These are phyloP conservation scores for Bergia sp. DNA, from an alignment of 92 coral and sea anemone species.

Conservation along the genomic window DNA sequence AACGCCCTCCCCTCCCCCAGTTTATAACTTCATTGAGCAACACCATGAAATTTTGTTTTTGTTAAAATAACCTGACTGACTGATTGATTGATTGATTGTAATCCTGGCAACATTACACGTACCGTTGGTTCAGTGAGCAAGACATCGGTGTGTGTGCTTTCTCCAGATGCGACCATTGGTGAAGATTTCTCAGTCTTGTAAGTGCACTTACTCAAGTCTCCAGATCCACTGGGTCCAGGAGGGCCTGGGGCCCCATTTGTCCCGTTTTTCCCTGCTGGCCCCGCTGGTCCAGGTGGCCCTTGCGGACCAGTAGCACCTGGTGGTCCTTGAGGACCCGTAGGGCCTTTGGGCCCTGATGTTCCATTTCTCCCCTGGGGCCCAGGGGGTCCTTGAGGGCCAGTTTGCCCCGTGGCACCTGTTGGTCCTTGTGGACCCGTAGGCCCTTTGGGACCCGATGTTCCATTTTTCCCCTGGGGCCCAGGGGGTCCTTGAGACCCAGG, in stretches of 20 bases:
- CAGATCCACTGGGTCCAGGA: conserved; percentile 56
- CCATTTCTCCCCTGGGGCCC: conserved; percentile 40
- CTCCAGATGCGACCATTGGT: neutral
- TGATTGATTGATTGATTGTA: no score
- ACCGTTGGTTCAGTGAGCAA: neutral
- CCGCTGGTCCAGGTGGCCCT: conserved; percentile 41
- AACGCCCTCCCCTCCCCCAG: no score
- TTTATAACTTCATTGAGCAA: no score
- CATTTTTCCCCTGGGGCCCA: conserved; percentile 18
- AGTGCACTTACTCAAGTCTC: conserved; percentile 51
- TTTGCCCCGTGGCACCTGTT: no score
- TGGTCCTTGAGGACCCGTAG: conserved; percentile 22
- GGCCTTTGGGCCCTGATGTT: conserved; percentile 41
- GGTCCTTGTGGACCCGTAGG: neutral
- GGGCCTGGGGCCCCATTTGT: conserved; percentile 41
- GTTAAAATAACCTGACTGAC: no score
- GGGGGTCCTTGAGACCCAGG: conserved; percentile 42
- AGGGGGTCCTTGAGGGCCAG: conserved; percentile 2
- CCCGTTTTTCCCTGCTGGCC: conserved; percentile 48
- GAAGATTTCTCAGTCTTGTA: conserved; percentile 16
- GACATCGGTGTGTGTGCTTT: no score
- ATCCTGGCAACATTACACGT: neutral
- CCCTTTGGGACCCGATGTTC: neutral
- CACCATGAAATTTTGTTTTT: no score
- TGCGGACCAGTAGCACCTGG: conserved; percentile 10